These are phyloP conservation scores for Acropora tenuis DNA, from an alignment of 64 coral and sea anemone species.

Conservation along the genomic window DNA sequence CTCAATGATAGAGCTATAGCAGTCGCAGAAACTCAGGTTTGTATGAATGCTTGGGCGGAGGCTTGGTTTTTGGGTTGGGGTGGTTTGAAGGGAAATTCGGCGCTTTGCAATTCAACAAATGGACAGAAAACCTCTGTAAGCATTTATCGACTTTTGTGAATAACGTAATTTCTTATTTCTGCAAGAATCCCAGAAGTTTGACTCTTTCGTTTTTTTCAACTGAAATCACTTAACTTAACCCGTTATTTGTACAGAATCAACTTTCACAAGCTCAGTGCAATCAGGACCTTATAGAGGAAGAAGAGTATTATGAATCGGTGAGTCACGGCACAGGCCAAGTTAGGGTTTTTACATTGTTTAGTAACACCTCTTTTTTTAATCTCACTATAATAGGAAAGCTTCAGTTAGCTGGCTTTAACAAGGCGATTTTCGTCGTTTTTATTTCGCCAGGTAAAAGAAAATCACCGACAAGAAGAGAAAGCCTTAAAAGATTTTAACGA, in stretches of 20 bases:
- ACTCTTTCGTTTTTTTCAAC: too few species aligned
- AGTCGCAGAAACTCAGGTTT: conserved; percentile 81
- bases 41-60: neutral
- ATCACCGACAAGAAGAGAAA: conserved; percentile 93
- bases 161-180: too few species aligned
- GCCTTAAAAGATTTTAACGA: conserved; percentile 90
- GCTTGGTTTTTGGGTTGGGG: neutral
- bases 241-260: conserved; percentile 46
- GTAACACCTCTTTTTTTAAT: too few species aligned
- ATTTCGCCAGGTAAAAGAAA: conserved; percentile 81
- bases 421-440: neutral
- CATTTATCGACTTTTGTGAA: too few species aligned
- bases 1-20: conserved; percentile 79
- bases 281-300: conserved; percentile 80
- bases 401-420: too few species aligned
- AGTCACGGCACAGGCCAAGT: neutral
- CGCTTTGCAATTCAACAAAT: neutral
- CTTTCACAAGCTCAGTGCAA: conserved; percentile 78
- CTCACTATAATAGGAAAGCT: too few species aligned
- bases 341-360: too few species aligned
- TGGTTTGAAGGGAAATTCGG: too few species aligned
- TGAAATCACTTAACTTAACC: neutral
- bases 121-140: neutral
- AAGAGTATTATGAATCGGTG: conserved; percentile 86
- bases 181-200: too few species aligned